phyloP scores from a whole-genome alignment of 2,113 vertebrate species.

The Platysteira castanea region DNA sequence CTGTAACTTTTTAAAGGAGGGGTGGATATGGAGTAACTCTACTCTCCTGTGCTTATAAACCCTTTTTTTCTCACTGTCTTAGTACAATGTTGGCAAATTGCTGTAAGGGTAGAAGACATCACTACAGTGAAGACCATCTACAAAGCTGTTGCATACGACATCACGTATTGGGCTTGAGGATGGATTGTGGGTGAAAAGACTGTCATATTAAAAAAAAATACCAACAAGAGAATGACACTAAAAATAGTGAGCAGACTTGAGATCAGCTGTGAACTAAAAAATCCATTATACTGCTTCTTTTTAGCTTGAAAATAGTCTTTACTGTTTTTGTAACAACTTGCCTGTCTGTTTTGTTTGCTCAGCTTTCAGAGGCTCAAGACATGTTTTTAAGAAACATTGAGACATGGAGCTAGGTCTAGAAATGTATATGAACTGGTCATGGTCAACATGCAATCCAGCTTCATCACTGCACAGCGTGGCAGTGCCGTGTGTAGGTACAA shows the following conservation, averaged over 20 bases:
- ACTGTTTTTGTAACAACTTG: not conserved
- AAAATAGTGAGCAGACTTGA: not conserved
- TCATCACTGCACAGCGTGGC: fast-evolving
- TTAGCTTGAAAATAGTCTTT: conserved; percentile 1
- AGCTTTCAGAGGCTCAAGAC: not conserved
- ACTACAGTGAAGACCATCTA: not conserved
- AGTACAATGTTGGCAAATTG: not conserved
- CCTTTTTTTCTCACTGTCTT: not conserved
- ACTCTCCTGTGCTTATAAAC: not conserved
- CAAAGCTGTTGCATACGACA: not conserved
- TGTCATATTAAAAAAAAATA: not conserved
- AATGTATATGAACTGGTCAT: not conserved
- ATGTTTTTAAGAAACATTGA: not conserved
- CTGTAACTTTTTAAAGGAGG: not conserved
- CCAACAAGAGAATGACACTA: not conserved
- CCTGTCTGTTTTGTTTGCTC: not conserved
- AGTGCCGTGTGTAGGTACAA: too few relatives aligned
- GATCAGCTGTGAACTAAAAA: not conserved
- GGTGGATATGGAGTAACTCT: not conserved
- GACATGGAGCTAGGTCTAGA: not conserved
- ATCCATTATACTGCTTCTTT: not conserved
- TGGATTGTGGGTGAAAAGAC: not conserved
- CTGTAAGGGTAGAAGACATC: not conserved
- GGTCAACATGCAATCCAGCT: not conserved
- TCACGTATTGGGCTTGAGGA: not conserved